phyloP scores from a whole-genome alignment of 2,113 vertebrate genomes.

The Rhinolophus sinicus region DNA sequence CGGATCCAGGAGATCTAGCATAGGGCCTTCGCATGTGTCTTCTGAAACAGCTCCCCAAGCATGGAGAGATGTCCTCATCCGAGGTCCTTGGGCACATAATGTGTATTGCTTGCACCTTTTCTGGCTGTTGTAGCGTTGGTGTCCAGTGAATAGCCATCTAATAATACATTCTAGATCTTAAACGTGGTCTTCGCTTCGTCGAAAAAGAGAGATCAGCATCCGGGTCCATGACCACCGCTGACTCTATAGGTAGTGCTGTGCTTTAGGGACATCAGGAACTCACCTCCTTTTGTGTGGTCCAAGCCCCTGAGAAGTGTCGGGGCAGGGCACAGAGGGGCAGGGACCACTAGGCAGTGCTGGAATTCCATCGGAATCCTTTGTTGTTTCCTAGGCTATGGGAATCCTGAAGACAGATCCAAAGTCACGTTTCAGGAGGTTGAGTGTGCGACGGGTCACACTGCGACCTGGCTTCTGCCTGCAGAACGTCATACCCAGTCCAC shows the following conservation, averaged over 20 bases:
- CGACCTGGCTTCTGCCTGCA: slow-evolving; percentile 46
- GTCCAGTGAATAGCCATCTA: background rate
- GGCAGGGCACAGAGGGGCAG: background rate
- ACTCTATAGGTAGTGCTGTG: background rate
- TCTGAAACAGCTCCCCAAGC: background rate
- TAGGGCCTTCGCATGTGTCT: background rate
- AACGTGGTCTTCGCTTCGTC: background rate
- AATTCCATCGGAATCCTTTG: background rate
- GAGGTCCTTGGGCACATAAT: background rate
- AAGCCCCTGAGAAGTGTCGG: background rate
- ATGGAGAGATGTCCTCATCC: background rate
- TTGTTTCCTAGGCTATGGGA: slow-evolving; percentile 35
- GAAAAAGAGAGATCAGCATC: background rate
- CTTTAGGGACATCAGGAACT: background rate
- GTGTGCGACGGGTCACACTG: slow-evolving; percentile 4
- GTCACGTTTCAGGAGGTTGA: slow-evolving; percentile 36
- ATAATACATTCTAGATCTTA: background rate
- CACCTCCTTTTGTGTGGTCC: background rate
- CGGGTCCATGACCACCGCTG: background rate
- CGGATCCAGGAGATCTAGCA: background rate
- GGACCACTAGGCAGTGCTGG: background rate
- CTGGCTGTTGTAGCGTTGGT: background rate
- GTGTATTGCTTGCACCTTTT: background rate
- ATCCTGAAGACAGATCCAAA: background rate
- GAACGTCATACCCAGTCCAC: background rate